Conservation (phyloP, 2,797 vertebrate species). For the Percopsis omiscomaycus region DNA sequence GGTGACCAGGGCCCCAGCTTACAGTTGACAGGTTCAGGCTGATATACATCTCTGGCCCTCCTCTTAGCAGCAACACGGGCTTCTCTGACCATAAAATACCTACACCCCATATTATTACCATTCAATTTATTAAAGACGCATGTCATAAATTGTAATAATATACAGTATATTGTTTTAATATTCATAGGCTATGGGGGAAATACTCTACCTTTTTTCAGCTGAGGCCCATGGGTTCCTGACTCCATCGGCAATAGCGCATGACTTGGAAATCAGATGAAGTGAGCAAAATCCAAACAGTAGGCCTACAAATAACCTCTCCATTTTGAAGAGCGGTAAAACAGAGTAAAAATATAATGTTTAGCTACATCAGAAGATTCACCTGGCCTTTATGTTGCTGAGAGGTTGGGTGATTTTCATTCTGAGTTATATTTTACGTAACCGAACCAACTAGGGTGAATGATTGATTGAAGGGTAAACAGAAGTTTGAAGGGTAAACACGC, state of each 20-base stretch:
- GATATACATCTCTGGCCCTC: conserved; percentile 50
- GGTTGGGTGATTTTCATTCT: not conserved
- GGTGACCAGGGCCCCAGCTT: conserved; percentile 81
- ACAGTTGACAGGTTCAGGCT: conserved; percentile 76
- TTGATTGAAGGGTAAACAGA: conserved; percentile 73
- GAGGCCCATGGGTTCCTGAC: conserved; percentile 32
- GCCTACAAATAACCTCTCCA: conserved; percentile 35
- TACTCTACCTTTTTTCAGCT: conserved; percentile 55
- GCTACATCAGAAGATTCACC: conserved; percentile 3
- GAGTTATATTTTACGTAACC: conserved; percentile 6
- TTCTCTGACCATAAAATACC: conserved; percentile 9
- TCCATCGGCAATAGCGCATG: conserved; percentile 20
- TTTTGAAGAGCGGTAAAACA: conserved; percentile 34
- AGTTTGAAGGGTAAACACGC: too few relatives aligned
- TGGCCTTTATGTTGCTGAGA: too few relatives aligned
- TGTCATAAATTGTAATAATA: conserved; percentile 14
- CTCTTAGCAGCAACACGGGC: conserved; percentile 25
- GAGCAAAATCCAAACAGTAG: conserved; percentile 42
- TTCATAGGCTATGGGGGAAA: conserved; percentile 4
- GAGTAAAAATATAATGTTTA: not conserved
- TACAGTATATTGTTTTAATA: not conserved
- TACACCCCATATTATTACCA: conserved; percentile 1
- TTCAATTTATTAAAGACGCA: not conserved
- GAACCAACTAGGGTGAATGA: conserved; percentile 68
- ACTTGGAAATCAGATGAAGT: conserved; percentile 37